Base-by-base conservation (phyloP, 1,140 invertebrate genomes). In the Trachymyrmex cornetzi region DNA sequence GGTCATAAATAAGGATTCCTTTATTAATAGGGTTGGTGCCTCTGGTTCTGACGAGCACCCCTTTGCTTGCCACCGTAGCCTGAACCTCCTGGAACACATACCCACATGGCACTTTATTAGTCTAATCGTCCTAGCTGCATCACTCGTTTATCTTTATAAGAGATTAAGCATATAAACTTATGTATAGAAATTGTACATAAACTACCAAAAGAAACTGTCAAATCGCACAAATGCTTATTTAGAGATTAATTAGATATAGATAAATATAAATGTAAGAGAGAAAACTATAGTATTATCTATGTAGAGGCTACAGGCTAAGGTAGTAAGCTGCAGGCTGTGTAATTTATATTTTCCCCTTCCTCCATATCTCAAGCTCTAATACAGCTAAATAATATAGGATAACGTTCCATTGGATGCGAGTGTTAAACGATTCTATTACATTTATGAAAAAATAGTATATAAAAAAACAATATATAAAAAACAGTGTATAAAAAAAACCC, bases 21-120 rank as follows among this genome's bases (percentile, higher is more conserved):
- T 94, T 93, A 92, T 96, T 97, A 97, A 96, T 97, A 97, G 92
- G 97, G 97, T 95, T 97, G 97, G 96, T 97, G 97, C 96, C 97
- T 97, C 95, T 97, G 97, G 95, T 96, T 97, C 94, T 97, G 96
- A 93, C 97, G 96, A 91, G 96, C 96, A 94, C 96, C 96, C 93
- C 95, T 95, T 94, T 95, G 95, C 94, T 95, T 96, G 93, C 96
- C 95, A 92, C 96, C 95, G 95, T 95, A 96, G 95, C 95, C 96
- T 95, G 96, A 96, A 93, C 96, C 96, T 94, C 96, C 96, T 95
- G 94, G 92, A 95, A 94, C 94, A 92, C 84, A 95, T 50, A 22
- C 92, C 92, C 94, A 93, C 27, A 53, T 92, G 87, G 80, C 86
- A 89, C 79, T 90, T 91, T 95, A 96, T 96, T 97, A 96, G 96